Evolutionary conservation across 2,888 invertebrate species (phyloP).

Genomic region (Kuschelorhynchus macadamiae): DNA sequence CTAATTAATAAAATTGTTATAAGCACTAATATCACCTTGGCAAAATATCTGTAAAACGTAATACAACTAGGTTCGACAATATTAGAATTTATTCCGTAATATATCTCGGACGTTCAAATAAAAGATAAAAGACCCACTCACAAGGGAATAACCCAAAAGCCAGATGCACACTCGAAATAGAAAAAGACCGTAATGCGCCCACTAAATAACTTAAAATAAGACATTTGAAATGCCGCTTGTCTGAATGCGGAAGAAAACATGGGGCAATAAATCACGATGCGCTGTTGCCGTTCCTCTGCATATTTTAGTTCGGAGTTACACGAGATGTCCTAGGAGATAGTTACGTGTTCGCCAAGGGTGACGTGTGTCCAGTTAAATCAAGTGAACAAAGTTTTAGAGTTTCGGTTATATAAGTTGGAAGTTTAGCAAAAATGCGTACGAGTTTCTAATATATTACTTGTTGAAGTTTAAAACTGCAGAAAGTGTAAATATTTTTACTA

Average conservation of each 20-base stretch:
- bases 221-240: constrained; percentile 44
- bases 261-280: constrained; percentile 34
- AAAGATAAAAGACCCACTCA: constrained; percentile 7
- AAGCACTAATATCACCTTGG: too few species aligned
- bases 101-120: constrained; percentile 1
- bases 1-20: too few species aligned
- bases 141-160: constrained; percentile 24
- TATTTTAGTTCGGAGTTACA: background rate
- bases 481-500: too few species aligned
- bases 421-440: too few species aligned
- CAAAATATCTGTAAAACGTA: too few species aligned
- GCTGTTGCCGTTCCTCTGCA: constrained; percentile 24
- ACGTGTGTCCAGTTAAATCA: background rate
- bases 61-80: too few species aligned
- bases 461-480: too few species aligned
- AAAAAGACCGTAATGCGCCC: constrained; percentile 43
- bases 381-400: background rate
- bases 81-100: background rate
- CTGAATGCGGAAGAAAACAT: constrained; percentile 39
- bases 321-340: too few species aligned
- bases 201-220: constrained; percentile 47
- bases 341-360: too few species aligned
- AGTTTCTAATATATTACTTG: too few species aligned
- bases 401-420: constrained; percentile 11
- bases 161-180: constrained; percentile 33